Conservation (phyloP, 2,797 vertebrate genomes). For the Clarias laeviceps region DNA sequence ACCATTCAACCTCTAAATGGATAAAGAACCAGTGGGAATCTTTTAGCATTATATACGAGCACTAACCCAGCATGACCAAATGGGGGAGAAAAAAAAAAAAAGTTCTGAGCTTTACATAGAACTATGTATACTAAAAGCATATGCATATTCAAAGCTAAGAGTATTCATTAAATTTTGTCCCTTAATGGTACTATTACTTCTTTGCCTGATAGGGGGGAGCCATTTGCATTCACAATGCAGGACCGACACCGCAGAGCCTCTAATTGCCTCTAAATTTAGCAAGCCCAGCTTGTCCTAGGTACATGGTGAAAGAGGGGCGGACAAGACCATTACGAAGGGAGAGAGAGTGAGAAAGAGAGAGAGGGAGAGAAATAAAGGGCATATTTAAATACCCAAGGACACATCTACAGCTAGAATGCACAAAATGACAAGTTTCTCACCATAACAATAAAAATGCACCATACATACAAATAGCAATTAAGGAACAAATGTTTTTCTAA, state of each 20-base stretch:
- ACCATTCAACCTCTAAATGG: constrained; percentile 28
- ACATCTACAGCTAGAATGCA: constrained; percentile 24
- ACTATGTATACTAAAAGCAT: constrained; percentile 35
- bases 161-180: constrained; percentile 59
- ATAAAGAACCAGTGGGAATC: constrained; percentile 26
- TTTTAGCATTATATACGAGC: constrained; percentile 26
- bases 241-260: constrained; percentile 51
- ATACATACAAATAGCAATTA: constrained; percentile 1
- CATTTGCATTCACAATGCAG: constrained; percentile 64
- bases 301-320: constrained; percentile 40
- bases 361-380: constrained; percentile 38
- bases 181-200: constrained; percentile 59
- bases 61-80: constrained; percentile 14
- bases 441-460: constrained; percentile 7
- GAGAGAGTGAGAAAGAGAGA: constrained; percentile 22
- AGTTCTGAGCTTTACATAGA: neutral
- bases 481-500: constrained; percentile 2
- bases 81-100: neutral
- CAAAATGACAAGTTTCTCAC: constrained; percentile 15
- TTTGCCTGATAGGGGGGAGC: constrained; percentile 52
- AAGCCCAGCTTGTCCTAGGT: constrained; percentile 53
- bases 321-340: constrained; percentile 42
- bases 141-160: constrained; percentile 48
- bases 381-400: constrained; percentile 49
- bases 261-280: constrained; percentile 71